Conservation (phyloP, 1,140 invertebrate genomes). For the Centruroides sculpturatus region DNA sequence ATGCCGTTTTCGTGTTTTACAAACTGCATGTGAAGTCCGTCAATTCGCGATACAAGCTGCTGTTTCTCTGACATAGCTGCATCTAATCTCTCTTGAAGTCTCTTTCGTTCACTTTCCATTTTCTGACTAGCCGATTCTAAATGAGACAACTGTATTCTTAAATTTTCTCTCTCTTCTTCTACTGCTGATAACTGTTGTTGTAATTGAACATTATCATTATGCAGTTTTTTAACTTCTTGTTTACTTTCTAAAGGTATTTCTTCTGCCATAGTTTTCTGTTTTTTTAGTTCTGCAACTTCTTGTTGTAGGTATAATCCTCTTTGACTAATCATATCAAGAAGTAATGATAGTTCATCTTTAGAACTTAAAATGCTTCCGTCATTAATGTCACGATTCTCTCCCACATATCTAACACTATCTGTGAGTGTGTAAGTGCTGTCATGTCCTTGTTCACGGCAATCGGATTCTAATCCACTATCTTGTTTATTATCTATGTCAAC, state of each 20-base stretch:
- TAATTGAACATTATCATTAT: conserved; percentile 5
- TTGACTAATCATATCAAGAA: conserved; percentile 10
- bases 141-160: conserved; percentile 7
- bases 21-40: not conserved
- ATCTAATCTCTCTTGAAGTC: conserved; percentile 7
- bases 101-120: conserved; percentile 6
- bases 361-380: not conserved
- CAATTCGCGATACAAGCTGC: conserved; percentile 1
- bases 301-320: conserved; percentile 8
- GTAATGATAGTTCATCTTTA: conserved; percentile 7
- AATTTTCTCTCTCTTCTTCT: conserved; percentile 10
- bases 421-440: not conserved
- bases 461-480: conserved; percentile 1
- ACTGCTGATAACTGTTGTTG: conserved; percentile 11
- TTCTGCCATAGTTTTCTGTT: not conserved
- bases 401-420: not conserved
- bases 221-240: conserved; percentile 1
- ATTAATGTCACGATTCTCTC: not conserved
- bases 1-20: not conserved
- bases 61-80: conserved; percentile 5
- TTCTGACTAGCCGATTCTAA: conserved; percentile 13
- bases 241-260: not conserved
- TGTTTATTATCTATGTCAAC: not conserved
- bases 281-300: not conserved
- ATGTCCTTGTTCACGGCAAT: conserved; percentile 10